A percentile compares a stretch with the other conserved stretches of the same genome.
These are phyloP conservation scores for Dipus sagitta DNA, from an alignment of 2,797 vertebrate genomes.

Conservation along the genomic window DNA sequence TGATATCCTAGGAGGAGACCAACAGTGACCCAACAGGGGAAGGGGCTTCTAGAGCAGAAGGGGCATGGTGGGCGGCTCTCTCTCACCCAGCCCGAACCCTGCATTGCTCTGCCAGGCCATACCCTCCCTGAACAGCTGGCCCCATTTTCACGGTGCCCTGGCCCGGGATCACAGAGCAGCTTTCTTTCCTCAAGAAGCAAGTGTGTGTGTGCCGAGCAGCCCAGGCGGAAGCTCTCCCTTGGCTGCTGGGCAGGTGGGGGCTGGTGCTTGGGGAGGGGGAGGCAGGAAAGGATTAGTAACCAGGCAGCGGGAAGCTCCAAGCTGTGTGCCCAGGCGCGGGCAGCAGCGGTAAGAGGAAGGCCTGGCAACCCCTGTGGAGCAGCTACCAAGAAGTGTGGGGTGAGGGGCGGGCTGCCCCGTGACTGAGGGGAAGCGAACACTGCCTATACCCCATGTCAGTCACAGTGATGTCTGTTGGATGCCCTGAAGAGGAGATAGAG, in stretches of 20 bases:
- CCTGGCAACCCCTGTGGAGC: slow-evolving; percentile 57
- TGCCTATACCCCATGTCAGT: not conserved
- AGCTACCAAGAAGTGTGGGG: not conserved
- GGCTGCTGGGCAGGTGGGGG: slow-evolving; percentile 75
- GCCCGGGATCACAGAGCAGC: slow-evolving; percentile 63
- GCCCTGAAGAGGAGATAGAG: slow-evolving; percentile 25
- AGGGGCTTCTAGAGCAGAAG: not conserved
- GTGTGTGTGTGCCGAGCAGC: slow-evolving; percentile 62
- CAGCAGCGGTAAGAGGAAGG: slow-evolving; percentile 38
- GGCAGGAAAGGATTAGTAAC: slow-evolving; percentile 85
- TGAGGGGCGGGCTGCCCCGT: not conserved
- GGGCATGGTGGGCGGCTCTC: not conserved
- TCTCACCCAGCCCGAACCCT: not conserved
- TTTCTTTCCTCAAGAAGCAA: slow-evolving; percentile 73
- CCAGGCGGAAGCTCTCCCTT: slow-evolving; percentile 69
- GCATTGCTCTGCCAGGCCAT: slow-evolving; percentile 3
- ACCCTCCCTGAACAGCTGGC: slow-evolving; percentile 70
- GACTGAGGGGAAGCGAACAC: not conserved
- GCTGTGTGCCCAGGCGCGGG: slow-evolving; percentile 64
- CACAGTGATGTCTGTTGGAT: slow-evolving; percentile 44
- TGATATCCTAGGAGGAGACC: not conserved
- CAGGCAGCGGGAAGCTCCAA: slow-evolving; percentile 75
- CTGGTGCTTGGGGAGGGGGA: slow-evolving; percentile 61
- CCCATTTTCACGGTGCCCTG: slow-evolving; percentile 56
- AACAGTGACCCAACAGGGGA: not conserved